Evolutionary conservation across 64 coral and sea anemone species (phyloP), one percentile per base, ranked within the genome.

Genomic region (Actinia tenebrosa): DNA sequence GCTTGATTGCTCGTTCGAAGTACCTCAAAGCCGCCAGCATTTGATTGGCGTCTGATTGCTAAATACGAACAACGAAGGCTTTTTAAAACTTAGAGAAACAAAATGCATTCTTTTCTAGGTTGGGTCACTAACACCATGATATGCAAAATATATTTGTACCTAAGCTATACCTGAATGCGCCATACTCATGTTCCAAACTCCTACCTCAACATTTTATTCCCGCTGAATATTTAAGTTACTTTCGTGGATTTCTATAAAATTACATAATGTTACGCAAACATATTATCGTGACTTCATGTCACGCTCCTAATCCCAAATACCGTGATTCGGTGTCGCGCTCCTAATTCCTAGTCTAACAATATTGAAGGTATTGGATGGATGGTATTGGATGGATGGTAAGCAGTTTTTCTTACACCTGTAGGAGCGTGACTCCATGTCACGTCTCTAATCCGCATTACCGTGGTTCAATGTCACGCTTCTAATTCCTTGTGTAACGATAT

Each of bases 41-140:
- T 87, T 94, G 88, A 79, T 94, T 94, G 61, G 92, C 88, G 58
- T 90, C 89, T 53, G 92, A 94, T 94, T 94, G 89, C 92, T 94
- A 82, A 27, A 45, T 10, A 77, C 30, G 30, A 37, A 37, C 30
- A 37, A 37, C 30, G 30, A 37, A 37, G 30, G 30, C 30, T 37
- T 37, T 37, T 37, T 37, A 37, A 37, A 37, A 37, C 30, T 37
- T 14, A 69, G 16, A 87, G 50, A 62, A 64, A 61, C 7, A 45
- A 66, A 75, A 10, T 43, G 13, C 63, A 22, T 66, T 22, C 3
- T 66, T 4, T 4, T 66, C 22, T 66, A 22, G 63, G 2, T 22
- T 66, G 63, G 63, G 63, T 23, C 30, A 23, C 17, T 23, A 66
- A 22, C 4, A 22, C 63, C 17, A n/a, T 66, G 3, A 50, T 50